phyloP scores from a whole-genome alignment of 2,888 invertebrate species.

The Epinotia demarniana region DNA sequence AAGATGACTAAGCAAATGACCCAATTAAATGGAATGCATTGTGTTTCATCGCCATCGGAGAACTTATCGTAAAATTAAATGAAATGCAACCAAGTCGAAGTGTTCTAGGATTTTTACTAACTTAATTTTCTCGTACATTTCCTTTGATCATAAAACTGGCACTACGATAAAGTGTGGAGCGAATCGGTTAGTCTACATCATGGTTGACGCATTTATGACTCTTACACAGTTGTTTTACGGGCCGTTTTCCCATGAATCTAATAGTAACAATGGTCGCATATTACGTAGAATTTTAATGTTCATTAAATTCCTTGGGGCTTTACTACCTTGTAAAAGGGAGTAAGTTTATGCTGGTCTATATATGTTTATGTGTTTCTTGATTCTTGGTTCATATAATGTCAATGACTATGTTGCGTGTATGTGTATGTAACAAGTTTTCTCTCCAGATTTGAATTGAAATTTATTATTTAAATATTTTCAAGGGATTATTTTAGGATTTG shows the following conservation, averaged over 20 bases:
- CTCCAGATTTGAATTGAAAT: background rate
- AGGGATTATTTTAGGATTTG: too few relatives aligned
- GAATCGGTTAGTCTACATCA: constrained; percentile 25
- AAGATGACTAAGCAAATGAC: background rate
- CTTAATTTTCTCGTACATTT: constrained; percentile 37
- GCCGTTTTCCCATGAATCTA: constrained; percentile 5
- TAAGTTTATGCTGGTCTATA: constrained; percentile 9
- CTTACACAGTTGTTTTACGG: constrained; percentile 14
- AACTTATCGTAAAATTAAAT: constrained; percentile 5
- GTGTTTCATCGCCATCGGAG: background rate
- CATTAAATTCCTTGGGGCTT: constrained; percentile 39
- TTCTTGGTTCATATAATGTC: constrained; percentile 9
- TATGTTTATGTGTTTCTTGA: background rate
- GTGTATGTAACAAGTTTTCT: background rate
- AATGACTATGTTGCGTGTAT: constrained; percentile 19
- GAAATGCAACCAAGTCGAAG: background rate
- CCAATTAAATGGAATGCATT: background rate
- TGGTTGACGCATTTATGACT: constrained; percentile 6
- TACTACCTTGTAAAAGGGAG: constrained; percentile 24
- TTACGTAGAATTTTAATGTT: constrained; percentile 43
- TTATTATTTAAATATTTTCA: background rate
- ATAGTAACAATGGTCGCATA: constrained; percentile 33
- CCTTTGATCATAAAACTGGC: constrained; percentile 34
- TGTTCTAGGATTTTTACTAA: constrained; percentile 18
- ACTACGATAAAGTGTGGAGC: constrained; percentile 35